Conservation (phyloP, 1,140 invertebrate genomes). For the Procambarus clarkii region DNA sequence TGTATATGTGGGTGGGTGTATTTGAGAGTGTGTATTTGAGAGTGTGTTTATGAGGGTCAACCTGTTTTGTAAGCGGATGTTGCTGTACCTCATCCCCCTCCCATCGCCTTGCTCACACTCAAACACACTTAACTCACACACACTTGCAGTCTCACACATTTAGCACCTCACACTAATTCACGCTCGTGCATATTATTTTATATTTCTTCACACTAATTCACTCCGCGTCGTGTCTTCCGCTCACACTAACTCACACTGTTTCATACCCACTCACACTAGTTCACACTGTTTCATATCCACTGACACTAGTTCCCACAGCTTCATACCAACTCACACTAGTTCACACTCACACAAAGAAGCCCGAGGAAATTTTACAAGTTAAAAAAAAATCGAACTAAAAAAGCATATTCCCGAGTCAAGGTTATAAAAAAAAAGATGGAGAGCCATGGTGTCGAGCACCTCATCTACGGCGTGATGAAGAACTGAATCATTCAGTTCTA, state of each 20-base stretch:
- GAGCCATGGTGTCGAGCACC: too few species aligned
- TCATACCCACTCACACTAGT: background rate
- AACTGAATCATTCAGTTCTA: too few species aligned
- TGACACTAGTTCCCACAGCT: background rate
- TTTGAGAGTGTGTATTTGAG: too few species aligned
- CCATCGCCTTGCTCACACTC: background rate
- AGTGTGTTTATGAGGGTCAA: too few species aligned
- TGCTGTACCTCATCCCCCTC: background rate
- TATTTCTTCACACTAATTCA: background rate
- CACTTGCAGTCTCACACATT: background rate
- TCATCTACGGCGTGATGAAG: too few species aligned
- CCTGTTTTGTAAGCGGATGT: background rate
- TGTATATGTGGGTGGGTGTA: too few species aligned
- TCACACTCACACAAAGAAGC: background rate
- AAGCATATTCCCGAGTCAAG: too few species aligned
- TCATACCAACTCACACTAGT: background rate
- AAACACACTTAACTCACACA: background rate
- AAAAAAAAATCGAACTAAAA: too few species aligned
- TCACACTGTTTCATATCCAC: background rate
- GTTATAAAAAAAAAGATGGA: too few species aligned
- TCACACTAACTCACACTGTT: too few species aligned
- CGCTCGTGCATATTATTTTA: background rate
- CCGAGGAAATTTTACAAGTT: too few species aligned
- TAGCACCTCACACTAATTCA: background rate
- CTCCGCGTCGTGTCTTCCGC: too few species aligned